Evolutionary conservation across 2,113 vertebrate genomes (phyloP).

Genomic region (Lasiurus borealis): DNA sequence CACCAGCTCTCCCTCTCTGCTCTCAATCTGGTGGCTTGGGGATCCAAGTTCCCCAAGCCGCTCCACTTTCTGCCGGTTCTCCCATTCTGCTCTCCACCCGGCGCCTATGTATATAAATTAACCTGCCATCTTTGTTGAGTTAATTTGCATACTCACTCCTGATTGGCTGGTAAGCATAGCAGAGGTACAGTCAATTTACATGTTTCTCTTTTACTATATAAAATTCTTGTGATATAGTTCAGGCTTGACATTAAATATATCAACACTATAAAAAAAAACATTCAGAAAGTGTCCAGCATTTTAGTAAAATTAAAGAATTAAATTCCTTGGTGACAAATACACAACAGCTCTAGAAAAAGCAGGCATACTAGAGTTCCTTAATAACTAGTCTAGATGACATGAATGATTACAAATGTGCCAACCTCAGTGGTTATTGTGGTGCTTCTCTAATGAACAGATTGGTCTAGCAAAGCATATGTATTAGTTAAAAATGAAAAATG

Average conservation of each 20-base stretch:
- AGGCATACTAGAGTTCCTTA: neutral
- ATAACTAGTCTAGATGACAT: neutral
- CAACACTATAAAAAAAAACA: neutral
- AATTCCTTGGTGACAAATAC: neutral
- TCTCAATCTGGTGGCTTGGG: too few relatives aligned
- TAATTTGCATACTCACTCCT: too few relatives aligned
- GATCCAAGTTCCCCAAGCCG: too few relatives aligned
- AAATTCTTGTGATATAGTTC: neutral
- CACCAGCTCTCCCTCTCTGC: too few relatives aligned
- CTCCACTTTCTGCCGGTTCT: too few relatives aligned
- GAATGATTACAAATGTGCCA: neutral
- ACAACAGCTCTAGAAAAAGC: neutral
- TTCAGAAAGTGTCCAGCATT: neutral
- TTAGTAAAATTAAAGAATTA: slow-evolving; percentile 16
- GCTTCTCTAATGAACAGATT: neutral
- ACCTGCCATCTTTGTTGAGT: too few relatives aligned
- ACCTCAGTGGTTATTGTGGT: neutral
- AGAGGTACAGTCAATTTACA: too few relatives aligned
- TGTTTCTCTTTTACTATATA: neutral
- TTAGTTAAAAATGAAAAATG: neutral
- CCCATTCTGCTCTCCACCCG: too few relatives aligned
- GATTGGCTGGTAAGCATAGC: too few relatives aligned
- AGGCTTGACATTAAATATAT: slow-evolving; percentile 32
- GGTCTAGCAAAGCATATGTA: neutral
- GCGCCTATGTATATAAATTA: too few relatives aligned